A percentile compares a stretch with the other conserved stretches of the same genome.
Conservation (phyloP, 1,140 invertebrate genomes). For the Cyrtorhinus lividipennis region DNA sequence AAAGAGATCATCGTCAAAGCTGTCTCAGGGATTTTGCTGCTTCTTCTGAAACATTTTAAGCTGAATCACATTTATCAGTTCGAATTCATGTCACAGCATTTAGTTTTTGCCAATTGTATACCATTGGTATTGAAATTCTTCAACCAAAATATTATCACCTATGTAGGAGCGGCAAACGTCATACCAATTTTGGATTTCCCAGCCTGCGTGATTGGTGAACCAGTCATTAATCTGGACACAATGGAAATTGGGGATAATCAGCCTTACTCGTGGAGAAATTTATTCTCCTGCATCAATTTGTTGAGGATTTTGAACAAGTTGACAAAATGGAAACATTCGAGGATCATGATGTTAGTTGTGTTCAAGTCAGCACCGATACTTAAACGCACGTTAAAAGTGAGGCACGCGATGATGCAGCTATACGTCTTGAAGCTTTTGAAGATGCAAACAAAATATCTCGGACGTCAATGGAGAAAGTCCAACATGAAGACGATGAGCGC, state of each 20-base stretch:
- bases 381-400: constrained; percentile 87
- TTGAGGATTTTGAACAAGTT: constrained; percentile 94
- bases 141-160: constrained; percentile 94
- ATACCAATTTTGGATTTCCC: constrained; percentile 93
- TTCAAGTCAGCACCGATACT: constrained; percentile 98
- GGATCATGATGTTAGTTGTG: constrained; percentile 99
- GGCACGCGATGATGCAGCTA: constrained; percentile 94
- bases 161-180: constrained; percentile 88
- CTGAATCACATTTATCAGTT: constrained; percentile 99
- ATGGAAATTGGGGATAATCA: constrained; percentile 79
- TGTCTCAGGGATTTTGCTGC: constrained; percentile 81
- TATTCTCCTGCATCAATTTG: constrained; percentile 96
- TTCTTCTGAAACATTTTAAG: constrained; percentile 96
- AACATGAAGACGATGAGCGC: constrained; percentile 99
- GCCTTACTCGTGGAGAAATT: constrained; percentile 90
- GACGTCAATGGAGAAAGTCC: constrained; percentile 95
- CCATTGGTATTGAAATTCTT: constrained; percentile 97
- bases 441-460: constrained; percentile 99
- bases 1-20: constrained; percentile 99
- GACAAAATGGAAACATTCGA: constrained; percentile 98
- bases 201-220: constrained; percentile 88
- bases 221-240: constrained; percentile 84
- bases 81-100: constrained; percentile 97
- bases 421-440: constrained; percentile 96
- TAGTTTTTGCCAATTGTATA: constrained; percentile 99